Base-by-base conservation (phyloP, 2,113 vertebrate genomes). In the Seriola dumerili region DNA sequence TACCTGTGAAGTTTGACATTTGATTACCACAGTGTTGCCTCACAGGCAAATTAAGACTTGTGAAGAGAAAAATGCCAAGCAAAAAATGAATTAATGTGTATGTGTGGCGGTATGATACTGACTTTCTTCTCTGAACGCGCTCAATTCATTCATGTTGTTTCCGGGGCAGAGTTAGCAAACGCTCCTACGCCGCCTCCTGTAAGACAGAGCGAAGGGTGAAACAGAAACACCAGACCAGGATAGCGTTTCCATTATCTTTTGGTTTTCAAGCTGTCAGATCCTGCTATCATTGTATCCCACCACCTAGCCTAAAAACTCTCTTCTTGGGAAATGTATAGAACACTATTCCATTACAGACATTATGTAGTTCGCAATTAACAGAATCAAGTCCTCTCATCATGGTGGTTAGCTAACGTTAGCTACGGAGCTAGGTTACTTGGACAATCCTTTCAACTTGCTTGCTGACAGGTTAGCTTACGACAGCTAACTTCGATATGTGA, bases 401-500 rank as follows among this genome's bases (percentile, higher is more conserved):
- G 48, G 78, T 59, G 29, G 50, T 69, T 72, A 75, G 81, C 78
- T 84, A 65, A 62, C 68, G 63, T 69, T 75, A 87, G 84, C 83
- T 59, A 52, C 71, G 64, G 55, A 57, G 73, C 71, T 72, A 70
- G 65, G 71, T 67, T 72, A 70, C 85, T 85, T 76, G 67, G 72
- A 73, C 76, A 81, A 72, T 80, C 70, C 73, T 66, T 77, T 80
- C 67, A 79, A 86, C 72, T 88, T 88, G 74, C 65, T 48, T n/a
- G 72, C 78, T 82, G 84, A 76, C 73, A 91, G 86, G 77, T 80
- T 90, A 92, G 86, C 87, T 88, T 61, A 40, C 67, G 36, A n/a
- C 71, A 74, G 91, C 91, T 92, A 91, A 89, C 75, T 86, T 72
- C 76, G 80, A 85, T 84, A 85, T 92, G 90, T 91, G 80, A 91